Conservation (phyloP, 2,888 invertebrate species). For the Pocota personata region DNA sequence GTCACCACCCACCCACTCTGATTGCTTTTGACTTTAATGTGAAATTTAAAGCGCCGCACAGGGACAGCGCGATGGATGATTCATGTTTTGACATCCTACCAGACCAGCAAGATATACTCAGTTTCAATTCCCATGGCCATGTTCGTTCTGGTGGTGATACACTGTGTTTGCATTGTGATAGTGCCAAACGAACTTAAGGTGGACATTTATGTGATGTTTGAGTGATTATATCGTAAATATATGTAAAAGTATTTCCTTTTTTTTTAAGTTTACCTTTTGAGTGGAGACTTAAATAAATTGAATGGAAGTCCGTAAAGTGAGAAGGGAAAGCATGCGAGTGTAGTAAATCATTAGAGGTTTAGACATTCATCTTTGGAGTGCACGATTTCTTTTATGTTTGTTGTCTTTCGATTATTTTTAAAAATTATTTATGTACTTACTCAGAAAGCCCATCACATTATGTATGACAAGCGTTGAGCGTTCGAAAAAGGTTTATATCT, state of each 20-base stretch:
- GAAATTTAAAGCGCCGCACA: constrained; percentile 19
- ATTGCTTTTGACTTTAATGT: constrained; percentile 22
- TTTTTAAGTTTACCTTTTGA: neutral
- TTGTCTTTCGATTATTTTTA: neutral
- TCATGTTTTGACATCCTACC: constrained; percentile 9
- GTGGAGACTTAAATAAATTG: neutral
- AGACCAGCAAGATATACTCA: neutral
- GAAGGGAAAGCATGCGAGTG: neutral
- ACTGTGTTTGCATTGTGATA: constrained; percentile 21
- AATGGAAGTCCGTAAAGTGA: neutral
- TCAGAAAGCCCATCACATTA: no score
- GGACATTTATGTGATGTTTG: constrained; percentile 37
- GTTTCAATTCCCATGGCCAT: neutral
- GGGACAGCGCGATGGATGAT: neutral
- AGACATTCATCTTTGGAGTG: neutral
- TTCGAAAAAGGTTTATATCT: no score
- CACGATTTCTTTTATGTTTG: neutral
- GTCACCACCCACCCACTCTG: neutral
- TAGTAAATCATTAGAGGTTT: neutral
- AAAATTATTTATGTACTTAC: neutral
- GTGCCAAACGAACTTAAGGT: constrained; percentile 1
- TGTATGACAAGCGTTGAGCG: no score
- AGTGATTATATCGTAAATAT: constrained; percentile 34
- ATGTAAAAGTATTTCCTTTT: neutral
- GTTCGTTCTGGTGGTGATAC: neutral